Base-by-base conservation (phyloP, 2,888 invertebrate species). In the Suillia variegata region DNA sequence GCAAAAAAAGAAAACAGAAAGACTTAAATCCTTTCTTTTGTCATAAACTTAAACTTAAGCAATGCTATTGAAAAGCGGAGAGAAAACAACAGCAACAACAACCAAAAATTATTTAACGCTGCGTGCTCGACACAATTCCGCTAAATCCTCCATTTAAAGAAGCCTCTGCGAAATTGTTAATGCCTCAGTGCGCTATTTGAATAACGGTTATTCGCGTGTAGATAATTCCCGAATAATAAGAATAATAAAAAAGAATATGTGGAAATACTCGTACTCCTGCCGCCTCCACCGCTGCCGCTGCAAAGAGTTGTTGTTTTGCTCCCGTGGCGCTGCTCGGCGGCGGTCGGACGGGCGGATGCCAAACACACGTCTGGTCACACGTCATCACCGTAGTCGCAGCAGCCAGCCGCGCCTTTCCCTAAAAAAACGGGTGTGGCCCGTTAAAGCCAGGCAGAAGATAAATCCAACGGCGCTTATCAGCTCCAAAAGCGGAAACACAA, bases 401-500 rank as follows among this genome's bases (percentile, higher is more conserved):
- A 10, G n/a, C 6, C 10, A 10, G 38, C 38, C 38, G 38, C 13
- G 15, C 10, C 38, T 8, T n/a, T 10, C 38, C 38, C 38, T 4
- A n/a, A 38, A 38, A 4, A n/a, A 8, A 38, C 38, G 26, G 10
- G 26, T 5, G 10, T 10, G 6, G n/a, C 38, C 10, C 38, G 38
- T 38, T 10, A 20, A 21, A 50, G 18, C 42, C 42, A 20, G 20
- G 49, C 47, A 26, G 13, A 47, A 52, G 34, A 47, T n/a, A 62
- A 65, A 70, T 62, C 64, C 66, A 4, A 54, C 58, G 61, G 62
- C 65, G 65, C 63, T 70, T 66, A 65, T 64, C 63, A 66, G 65
- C 68, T 62, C 65, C 71, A 66, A 67, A 70, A 63, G 67, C 73
- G 70, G 68, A 64, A 75, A 68, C 70, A 66, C 66, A 71, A 73